Evolutionary conservation across 1,140 invertebrate species (phyloP), one percentile per base, ranked within the genome.

Genomic region (Antheraea mylitta): DNA sequence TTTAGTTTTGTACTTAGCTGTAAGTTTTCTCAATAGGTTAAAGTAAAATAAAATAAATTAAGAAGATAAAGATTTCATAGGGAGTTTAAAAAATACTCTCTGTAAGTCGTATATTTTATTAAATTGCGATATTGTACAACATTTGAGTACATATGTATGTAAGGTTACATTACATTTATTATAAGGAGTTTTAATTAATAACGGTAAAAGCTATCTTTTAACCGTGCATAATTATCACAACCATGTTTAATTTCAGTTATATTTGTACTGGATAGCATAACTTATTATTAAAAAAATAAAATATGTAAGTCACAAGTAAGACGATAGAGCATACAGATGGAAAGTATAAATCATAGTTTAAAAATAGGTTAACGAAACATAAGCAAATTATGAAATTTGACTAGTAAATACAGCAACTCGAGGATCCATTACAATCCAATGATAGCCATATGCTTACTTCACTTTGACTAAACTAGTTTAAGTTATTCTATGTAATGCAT

Each of bases 201-300:
- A 30, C 22, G 4, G 22, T 30, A 30, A 30, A 30, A 30, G 22
- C 22, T 30, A 30, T 30, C 22, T 30, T 30, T 30, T 42, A 42
- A 42, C 38, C 38, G 11, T 42, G 7, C 38, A 42, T 42, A 42
- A 42, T 59, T 59, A n/a, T 59, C 58, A 59, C 58, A 59, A 59
- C 58, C 58, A 19, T 11, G 30, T 61, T 8, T 36, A 37, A 30
- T n/a, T 37, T n/a, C 8, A 63, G 10, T 37, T 63, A 63, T 63
- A 7, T 63, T 63, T 63, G 61, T 63, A 63, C 61, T 63, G 4
- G n/a, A 37, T 63, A 63, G 3, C 37, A 37, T 63, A 63, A 37
- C 9, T 63, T n/a, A 63, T 37, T 63, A 9, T n/a, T 11, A 42
- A n/a, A 63, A 61, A 11, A n/a, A 13, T 16, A 16, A n/a, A n/a